Evolutionary conservation across 2,113 vertebrate genomes (phyloP).

Genomic region (Prionailurus viverrinus): DNA sequence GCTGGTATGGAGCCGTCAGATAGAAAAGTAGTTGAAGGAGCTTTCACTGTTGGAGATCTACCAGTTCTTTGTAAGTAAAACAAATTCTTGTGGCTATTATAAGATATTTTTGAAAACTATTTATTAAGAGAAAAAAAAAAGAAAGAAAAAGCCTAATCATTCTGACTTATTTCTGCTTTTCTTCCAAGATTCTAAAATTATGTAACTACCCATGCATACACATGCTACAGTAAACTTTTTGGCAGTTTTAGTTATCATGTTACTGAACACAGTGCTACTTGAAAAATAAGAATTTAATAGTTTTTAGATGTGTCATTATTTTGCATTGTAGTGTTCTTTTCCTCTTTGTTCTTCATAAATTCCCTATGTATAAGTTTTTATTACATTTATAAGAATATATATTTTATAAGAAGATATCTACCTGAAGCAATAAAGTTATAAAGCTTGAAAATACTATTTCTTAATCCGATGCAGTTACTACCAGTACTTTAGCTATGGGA

Average conservation of each 20-base stretch:
- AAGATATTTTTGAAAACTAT: constrained; percentile 58
- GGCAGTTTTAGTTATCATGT: constrained; percentile 46
- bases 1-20: constrained; percentile 96
- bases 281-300: constrained; percentile 64
- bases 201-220: not conserved
- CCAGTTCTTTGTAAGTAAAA: constrained; percentile 96
- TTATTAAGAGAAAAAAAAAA: constrained; percentile 47
- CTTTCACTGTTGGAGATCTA: constrained; percentile 93
- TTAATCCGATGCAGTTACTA: constrained; percentile 93
- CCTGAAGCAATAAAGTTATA: constrained; percentile 31
- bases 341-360: constrained; percentile 35
- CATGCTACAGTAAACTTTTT: constrained; percentile 20
- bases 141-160: not conserved
- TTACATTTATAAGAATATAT: constrained; percentile 22
- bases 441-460: constrained; percentile 70
- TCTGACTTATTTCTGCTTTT: constrained; percentile 56
- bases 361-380: constrained; percentile 28
- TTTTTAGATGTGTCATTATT: constrained; percentile 50
- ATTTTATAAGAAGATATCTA: constrained; percentile 53
- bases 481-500: constrained; percentile 98
- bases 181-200: constrained; percentile 55
- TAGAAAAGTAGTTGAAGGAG: constrained; percentile 94
- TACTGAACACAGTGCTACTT: not conserved
- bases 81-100: constrained; percentile 42
- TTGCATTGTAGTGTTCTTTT: constrained; percentile 40